Conservation (phyloP, 2,797 vertebrate species). For the Gymnodraco acuticeps region DNA sequence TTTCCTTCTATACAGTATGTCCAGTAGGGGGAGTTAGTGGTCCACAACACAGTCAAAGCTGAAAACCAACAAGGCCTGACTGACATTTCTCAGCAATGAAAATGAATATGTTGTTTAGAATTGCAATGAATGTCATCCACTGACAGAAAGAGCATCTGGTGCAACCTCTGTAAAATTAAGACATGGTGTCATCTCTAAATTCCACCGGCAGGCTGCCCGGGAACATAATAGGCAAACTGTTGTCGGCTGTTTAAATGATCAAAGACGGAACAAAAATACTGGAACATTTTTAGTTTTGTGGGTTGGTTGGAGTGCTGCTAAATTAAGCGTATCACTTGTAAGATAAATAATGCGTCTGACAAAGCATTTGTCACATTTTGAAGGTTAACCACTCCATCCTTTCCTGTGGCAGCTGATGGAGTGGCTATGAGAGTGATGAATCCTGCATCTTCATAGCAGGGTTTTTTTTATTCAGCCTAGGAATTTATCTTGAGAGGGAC, state of each 20-base stretch:
- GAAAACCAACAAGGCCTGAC: conserved; percentile 38
- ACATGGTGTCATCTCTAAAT: conserved; percentile 60
- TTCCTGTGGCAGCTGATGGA: conserved; percentile 42
- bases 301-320: conserved; percentile 56
- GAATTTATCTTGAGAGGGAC: conserved; percentile 41
- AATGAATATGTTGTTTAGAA: conserved; percentile 73
- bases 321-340: conserved; percentile 70
- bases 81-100: conserved; percentile 55
- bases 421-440: conserved; percentile 54
- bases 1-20: background rate
- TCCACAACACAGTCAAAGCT: conserved; percentile 58
- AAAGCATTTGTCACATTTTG: conserved; percentile 65
- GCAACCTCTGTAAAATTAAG: conserved; percentile 74
- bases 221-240: conserved; percentile 60
- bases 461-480: background rate
- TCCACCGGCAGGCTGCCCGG: conserved; percentile 35
- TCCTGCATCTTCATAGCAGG: conserved; percentile 42
- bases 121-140: conserved; percentile 59
- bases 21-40: conserved; percentile 85
- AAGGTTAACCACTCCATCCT: conserved; percentile 73
- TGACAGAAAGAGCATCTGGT: conserved; percentile 64
- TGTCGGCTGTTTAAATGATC: conserved; percentile 55
- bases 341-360: conserved; percentile 70
- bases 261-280: conserved; percentile 53
- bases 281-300: conserved; percentile 42